Evolutionary conservation across 2,888 invertebrate genomes (phyloP).

Genomic region (Dicyrtomina minuta): DNA sequence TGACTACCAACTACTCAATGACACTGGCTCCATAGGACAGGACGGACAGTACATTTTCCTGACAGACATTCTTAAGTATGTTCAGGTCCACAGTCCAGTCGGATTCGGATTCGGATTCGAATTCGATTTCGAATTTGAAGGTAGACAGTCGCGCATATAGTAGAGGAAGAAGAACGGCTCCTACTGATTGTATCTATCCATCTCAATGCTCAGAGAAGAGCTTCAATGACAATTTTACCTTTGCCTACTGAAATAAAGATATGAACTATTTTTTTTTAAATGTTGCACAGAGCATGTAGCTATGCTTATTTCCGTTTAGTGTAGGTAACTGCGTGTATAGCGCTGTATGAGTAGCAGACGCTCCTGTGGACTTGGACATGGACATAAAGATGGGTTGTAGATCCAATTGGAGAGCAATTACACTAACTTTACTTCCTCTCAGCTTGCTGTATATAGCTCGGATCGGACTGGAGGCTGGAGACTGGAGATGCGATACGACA

Average conservation of each 20-base stretch:
- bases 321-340: too few relatives aligned
- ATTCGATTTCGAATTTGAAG: too few relatives aligned
- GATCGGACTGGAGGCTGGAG: too few relatives aligned
- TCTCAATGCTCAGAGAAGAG: background rate
- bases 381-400: background rate
- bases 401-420: slow-evolving; percentile 18
- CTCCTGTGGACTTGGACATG: too few relatives aligned
- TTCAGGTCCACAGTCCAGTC: background rate
- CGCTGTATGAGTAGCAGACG: too few relatives aligned
- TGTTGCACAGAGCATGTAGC: too few relatives aligned
- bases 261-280: background rate
- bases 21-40: background rate
- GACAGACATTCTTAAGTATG: background rate
- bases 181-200: slow-evolving; percentile 2
- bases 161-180: background rate
- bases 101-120: background rate
- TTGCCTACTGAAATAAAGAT: slow-evolving; percentile 19
- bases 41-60: background rate
- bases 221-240: slow-evolving; percentile 14
- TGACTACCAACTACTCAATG: too few relatives aligned
- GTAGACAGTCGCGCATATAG: background rate
- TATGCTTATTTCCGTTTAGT: too few relatives aligned
- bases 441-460: background rate
- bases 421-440: slow-evolving; percentile 20
- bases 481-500: slow-evolving; percentile 11